Percentiles rank a stretch among this genome's conserved stretches.
Evolutionary conservation across 2,113 vertebrate genomes (phyloP).

Genomic region (Conger conger): DNA sequence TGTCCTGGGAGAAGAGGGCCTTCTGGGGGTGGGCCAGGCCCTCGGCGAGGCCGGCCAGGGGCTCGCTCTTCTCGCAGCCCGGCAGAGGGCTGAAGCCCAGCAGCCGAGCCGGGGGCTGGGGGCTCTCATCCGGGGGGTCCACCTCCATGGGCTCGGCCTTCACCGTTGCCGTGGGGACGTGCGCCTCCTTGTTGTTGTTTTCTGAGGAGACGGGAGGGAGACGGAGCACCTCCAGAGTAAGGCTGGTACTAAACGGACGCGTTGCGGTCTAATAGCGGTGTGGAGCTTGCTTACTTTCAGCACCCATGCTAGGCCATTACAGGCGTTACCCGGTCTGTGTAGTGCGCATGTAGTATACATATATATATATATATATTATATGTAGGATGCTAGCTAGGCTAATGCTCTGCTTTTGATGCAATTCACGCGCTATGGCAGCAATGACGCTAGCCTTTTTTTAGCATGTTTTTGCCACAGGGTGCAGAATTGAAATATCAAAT

Average conservation of each 20-base stretch:
- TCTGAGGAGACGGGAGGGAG: constrained; percentile 69
- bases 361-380: too few species aligned
- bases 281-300: too few species aligned
- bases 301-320: too few species aligned
- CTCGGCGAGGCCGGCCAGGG: constrained; percentile 79
- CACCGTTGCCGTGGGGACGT: constrained; percentile 76
- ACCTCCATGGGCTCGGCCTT: constrained; percentile 98
- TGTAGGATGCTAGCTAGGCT: too few species aligned
- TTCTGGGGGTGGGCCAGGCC: constrained; percentile 84
- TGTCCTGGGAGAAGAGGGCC: constrained; percentile 96
- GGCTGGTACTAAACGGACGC: too few species aligned
- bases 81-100: constrained; percentile 91
- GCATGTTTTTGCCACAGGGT: too few species aligned
- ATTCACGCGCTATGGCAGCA: too few species aligned
- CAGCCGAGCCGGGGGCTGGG: constrained; percentile 73
- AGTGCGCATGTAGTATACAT: too few species aligned
- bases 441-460: too few species aligned
- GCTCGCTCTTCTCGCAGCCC: constrained; percentile 82
- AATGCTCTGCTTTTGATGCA: too few species aligned
- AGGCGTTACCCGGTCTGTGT: too few species aligned
- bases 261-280: too few species aligned
- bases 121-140: constrained; percentile 76
- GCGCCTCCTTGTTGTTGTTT: constrained; percentile 91
- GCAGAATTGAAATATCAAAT: neutral
- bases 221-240: neutral